Evolutionary conservation across 2,113 vertebrate genomes (phyloP), one percentile per base, ranked within the genome.

Genomic region (Alouatta palliata): DNA sequence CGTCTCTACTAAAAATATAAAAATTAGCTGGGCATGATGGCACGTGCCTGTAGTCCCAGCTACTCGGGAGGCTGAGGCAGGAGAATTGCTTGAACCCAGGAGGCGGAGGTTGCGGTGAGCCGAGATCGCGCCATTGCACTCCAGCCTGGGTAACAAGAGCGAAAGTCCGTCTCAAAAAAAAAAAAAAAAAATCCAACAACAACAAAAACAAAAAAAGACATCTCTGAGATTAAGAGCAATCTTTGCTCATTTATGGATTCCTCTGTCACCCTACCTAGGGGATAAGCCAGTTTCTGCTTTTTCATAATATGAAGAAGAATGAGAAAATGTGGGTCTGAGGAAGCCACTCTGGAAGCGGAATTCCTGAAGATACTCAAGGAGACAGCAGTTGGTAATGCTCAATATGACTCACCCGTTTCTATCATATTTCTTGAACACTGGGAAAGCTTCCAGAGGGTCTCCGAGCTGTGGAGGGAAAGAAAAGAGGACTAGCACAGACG

Each of bases 361-460:
- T 10, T 37, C 43, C 95, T 49, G 1, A 71, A 82, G 87, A 71
- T 35, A 43, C 19, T 17, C 8, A 37, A 71, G 27, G 12, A n/a
- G 64, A 56, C 16, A 27, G 25, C 2, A 13, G 12, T 6, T 3
- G 61, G 47, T 25, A 45, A 27, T 0, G 43, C 40, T 4, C 5
- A 37, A 27, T 20, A 6, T 0, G 37, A 92, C 99, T 91, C 98
- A 99, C 99, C 99, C 99, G 2, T 99, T 99, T 58, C 99, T 98
- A 98, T 99, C 99, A 2, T 99, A 99, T 82, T 99, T 99, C 98
- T 99, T 99, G 97, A 99, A 99, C 88, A 99, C 99, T 0, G 99
- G 99, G 97, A 99, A 99, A 6, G 99, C 98, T 76, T 99, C 98
- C 23, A 99, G 97, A 2, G 99, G 99, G 82, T 99, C 99, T 1